phyloP scores from a whole-genome alignment of 2,888 invertebrate species.

The Ectobius pallidus region DNA sequence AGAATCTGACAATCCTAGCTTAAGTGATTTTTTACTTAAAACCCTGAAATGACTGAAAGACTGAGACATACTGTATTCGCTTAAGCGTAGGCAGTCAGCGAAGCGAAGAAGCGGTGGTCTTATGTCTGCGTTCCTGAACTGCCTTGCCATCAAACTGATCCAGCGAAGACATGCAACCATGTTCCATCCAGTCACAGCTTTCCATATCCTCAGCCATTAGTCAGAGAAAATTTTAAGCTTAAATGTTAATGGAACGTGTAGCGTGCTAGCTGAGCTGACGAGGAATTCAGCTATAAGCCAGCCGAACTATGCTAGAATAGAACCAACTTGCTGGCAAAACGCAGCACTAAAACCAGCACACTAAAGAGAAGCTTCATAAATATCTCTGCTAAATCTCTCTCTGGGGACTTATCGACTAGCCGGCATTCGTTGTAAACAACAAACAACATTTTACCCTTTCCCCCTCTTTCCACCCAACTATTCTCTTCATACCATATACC shows the following conservation, averaged over 20 bases:
- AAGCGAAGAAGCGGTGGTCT: too few relatives aligned
- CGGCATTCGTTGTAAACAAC: constrained; percentile 15
- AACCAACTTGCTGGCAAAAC: neutral
- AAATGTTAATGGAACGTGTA: neutral
- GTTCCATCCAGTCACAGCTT: too few relatives aligned
- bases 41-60: too few relatives aligned
- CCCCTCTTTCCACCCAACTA: neutral
- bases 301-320: neutral
- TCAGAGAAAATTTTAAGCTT: constrained; percentile 5
- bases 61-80: too few relatives aligned
- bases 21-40: too few relatives aligned
- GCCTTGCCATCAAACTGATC: too few relatives aligned
- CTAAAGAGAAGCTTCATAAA: neutral
- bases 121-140: too few relatives aligned
- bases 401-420: constrained; percentile 20
- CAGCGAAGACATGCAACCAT: too few relatives aligned
- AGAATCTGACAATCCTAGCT: too few relatives aligned
- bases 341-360: constrained; percentile 7
- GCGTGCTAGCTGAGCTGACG: neutral
- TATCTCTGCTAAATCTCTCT: constrained; percentile 18
- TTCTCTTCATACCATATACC: neutral
- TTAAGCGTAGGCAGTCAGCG: too few relatives aligned
- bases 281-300: constrained; percentile 3
- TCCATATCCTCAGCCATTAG: neutral
- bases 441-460: neutral